phyloP scores from a whole-genome alignment of 2,797 vertebrate genomes.

The Labroides dimidiatus region DNA sequence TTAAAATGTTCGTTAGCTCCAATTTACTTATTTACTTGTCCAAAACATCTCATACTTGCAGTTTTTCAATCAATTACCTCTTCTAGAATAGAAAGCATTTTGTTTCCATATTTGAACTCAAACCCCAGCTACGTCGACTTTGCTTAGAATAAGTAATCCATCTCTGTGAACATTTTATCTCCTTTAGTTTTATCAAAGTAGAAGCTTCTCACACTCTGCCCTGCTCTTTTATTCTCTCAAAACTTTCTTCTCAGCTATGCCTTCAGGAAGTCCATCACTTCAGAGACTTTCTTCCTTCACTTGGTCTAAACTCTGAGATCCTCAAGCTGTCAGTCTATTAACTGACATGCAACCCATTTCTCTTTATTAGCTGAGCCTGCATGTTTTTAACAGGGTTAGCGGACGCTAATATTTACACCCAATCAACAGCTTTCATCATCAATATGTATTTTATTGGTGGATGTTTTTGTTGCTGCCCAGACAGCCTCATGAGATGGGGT shows the following conservation, averaged over 20 bases:
- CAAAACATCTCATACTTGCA: background rate
- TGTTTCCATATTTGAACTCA: constrained; percentile 17
- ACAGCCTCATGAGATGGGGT: too few relatives aligned
- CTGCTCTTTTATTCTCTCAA: constrained; percentile 45
- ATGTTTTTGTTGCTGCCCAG: too few relatives aligned
- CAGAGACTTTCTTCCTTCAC: constrained; percentile 21
- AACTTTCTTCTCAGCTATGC: constrained; percentile 28
- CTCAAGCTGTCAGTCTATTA: too few relatives aligned
- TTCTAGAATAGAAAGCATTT: constrained; percentile 4
- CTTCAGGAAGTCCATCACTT: constrained; percentile 44
- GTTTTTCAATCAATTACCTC: background rate
- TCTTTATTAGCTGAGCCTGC: too few relatives aligned
- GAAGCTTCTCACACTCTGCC: constrained; percentile 38
- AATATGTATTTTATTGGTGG: too few relatives aligned
- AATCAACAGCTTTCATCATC: too few relatives aligned
- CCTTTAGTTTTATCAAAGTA: constrained; percentile 57
- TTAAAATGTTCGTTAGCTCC: background rate
- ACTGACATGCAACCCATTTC: too few relatives aligned
- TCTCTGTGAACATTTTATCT: constrained; percentile 47
- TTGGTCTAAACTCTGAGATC: constrained; percentile 17
- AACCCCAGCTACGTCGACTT: background rate
- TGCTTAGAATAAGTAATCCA: constrained; percentile 31
- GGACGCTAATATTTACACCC: too few relatives aligned
- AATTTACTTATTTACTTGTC: background rate
- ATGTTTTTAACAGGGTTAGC: too few relatives aligned